These are phyloP conservation scores for Ctenoplectra terminalis DNA, from an alignment of 1,140 invertebrate species.

Conservation along the genomic window DNA sequence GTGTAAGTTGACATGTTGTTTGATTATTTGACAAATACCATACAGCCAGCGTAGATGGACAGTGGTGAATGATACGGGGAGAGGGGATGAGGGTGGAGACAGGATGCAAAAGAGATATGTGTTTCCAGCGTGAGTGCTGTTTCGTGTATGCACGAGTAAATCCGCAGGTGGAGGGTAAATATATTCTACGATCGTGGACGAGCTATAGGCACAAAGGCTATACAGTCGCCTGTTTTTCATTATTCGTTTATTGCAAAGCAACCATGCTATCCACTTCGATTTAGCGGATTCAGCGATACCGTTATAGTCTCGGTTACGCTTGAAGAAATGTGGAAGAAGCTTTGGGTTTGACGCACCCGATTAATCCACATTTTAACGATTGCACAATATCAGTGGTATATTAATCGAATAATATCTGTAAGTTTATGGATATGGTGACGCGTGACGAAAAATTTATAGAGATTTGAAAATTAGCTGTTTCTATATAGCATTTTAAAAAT, in stretches of 20 bases:
- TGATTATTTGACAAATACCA: constrained; percentile 57
- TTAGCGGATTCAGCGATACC: constrained; percentile 11
- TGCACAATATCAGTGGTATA: too few relatives aligned
- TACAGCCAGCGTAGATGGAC: constrained; percentile 14
- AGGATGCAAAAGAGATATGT: constrained; percentile 64
- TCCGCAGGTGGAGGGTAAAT: constrained; percentile 72
- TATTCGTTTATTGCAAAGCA: constrained; percentile 30
- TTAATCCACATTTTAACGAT: too few relatives aligned
- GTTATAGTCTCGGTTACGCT: neutral
- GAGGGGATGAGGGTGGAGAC: constrained; percentile 3
- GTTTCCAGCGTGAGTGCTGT: constrained; percentile 71
- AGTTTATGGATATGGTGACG: too few relatives aligned
- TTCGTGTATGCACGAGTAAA: constrained; percentile 76
- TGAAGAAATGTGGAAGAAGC: neutral
- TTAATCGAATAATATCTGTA: too few relatives aligned
- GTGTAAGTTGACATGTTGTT: neutral
- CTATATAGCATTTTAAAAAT: too few relatives aligned
- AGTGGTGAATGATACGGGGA: constrained; percentile 19
- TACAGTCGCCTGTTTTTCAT: constrained; percentile 41
- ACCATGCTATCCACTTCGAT: neutral
- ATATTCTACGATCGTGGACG: constrained; percentile 56
- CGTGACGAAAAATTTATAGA: too few relatives aligned
- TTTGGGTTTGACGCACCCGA: neutral
- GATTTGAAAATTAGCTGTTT: too few relatives aligned
- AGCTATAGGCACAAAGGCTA: constrained; percentile 45